These are phyloP conservation scores for Neopipo cinnamomea DNA, from an alignment of 2,113 vertebrate species.

Conservation along the genomic window DNA sequence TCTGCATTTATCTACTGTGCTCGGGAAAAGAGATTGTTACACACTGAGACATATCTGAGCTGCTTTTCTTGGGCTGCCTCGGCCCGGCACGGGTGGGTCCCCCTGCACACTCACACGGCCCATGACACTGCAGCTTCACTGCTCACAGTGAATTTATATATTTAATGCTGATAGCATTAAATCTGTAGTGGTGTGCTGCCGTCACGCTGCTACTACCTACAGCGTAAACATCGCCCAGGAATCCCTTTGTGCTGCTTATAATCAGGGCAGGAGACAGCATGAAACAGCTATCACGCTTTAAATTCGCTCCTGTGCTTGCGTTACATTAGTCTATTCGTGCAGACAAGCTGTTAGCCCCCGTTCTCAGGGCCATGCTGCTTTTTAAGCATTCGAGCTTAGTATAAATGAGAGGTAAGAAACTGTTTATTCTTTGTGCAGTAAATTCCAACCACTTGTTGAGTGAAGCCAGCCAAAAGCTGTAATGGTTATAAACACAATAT, in stretches of 20 bases:
- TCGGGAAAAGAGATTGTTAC: background rate
- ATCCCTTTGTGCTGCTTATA: background rate
- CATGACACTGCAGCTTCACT: background rate
- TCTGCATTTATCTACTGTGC: background rate
- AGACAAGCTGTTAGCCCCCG: accelerated
- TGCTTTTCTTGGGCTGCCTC: background rate
- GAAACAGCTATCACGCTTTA: background rate
- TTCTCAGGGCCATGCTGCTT: background rate
- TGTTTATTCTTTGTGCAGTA: background rate
- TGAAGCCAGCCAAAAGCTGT: background rate
- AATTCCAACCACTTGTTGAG: slow-evolving; percentile 11
- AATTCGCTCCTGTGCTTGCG: background rate
- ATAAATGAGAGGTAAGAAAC: background rate
- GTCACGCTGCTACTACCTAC: background rate
- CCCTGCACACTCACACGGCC: accelerated
- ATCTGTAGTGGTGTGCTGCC: background rate
- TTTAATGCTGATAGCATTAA: background rate
- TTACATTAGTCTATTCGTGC: background rate
- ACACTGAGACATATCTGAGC: background rate
- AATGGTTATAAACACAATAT: background rate
- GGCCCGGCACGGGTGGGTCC: accelerated
- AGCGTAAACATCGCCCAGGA: background rate
- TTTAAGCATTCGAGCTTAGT: background rate
- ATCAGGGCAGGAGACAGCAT: background rate
- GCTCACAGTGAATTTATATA: background rate